phyloP scores from a whole-genome alignment of 1,140 invertebrate genomes.

The Pararge aegeria region DNA sequence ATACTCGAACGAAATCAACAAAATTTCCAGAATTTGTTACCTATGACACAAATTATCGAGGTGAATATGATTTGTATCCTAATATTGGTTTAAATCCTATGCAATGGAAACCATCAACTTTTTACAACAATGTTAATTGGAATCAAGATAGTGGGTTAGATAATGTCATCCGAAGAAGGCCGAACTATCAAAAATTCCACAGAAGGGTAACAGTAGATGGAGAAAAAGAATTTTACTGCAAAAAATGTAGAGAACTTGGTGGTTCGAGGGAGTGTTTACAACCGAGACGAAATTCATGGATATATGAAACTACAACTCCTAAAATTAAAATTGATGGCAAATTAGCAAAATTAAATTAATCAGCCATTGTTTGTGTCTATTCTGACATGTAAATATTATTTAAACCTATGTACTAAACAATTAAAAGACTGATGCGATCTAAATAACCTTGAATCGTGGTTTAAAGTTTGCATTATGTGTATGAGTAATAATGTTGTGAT shows the following conservation, averaged over 20 bases:
- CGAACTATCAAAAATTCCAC: slow-evolving; percentile 40
- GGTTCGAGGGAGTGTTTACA: slow-evolving; percentile 41
- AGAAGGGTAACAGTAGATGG: slow-evolving; percentile 55
- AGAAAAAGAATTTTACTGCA: slow-evolving; percentile 66
- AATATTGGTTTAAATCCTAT: slow-evolving; percentile 48
- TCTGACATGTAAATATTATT: neutral
- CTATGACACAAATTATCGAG: slow-evolving; percentile 47
- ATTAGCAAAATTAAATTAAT: slow-evolving; percentile 68
- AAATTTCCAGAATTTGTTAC: slow-evolving; percentile 40
- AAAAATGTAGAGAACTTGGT: slow-evolving; percentile 60
- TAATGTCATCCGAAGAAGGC: slow-evolving; percentile 37
- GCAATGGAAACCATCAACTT: slow-evolving; percentile 60
- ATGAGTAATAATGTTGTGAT: slow-evolving; percentile 17
- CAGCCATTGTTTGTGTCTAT: neutral
- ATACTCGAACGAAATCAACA: slow-evolving; percentile 45
- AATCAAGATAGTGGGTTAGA: slow-evolving; percentile 41
- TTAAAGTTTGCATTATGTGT: slow-evolving; percentile 18
- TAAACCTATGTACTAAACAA: slow-evolving; percentile 13
- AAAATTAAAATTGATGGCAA: slow-evolving; percentile 71
- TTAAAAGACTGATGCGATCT: slow-evolving; percentile 57
- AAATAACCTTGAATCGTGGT: slow-evolving; percentile 47
- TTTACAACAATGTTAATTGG: slow-evolving; percentile 65
- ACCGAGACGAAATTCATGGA: slow-evolving; percentile 43
- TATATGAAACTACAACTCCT: slow-evolving; percentile 54
- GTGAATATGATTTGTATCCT: slow-evolving; percentile 63